Evolutionary conservation across 2,113 vertebrate genomes (phyloP).

Genomic region (Camelus bactrianus): DNA sequence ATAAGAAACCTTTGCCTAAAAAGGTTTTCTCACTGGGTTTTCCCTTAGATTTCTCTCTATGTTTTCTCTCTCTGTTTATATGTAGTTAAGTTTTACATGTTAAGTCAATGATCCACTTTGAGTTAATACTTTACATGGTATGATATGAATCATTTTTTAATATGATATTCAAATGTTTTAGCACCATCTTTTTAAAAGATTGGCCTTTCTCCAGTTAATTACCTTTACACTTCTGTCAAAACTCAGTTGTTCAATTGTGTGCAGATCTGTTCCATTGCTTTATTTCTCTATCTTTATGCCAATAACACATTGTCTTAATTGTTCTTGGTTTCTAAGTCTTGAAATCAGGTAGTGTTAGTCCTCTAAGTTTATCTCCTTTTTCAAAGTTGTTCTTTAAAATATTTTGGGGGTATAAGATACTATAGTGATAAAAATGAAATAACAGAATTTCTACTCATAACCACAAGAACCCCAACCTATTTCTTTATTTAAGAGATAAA

Average conservation of each 20-base stretch:
- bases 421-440: constrained; percentile 28
- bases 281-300: not conserved
- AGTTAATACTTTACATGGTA: constrained; percentile 3
- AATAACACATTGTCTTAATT: not conserved
- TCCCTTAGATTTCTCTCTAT: not conserved
- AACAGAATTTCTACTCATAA: not conserved
- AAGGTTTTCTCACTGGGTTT: not conserved
- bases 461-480: not conserved
- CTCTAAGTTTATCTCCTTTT: not conserved
- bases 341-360: not conserved
- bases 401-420: not conserved
- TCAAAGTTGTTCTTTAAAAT: not conserved
- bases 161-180: constrained; percentile 18
- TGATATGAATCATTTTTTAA: not conserved
- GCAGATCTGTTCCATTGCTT: not conserved
- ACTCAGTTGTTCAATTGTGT: not conserved
- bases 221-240: not conserved
- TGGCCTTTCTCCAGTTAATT: not conserved
- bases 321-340: not conserved
- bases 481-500: constrained; percentile 56
- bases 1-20: constrained; percentile 13
- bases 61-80: too few relatives aligned
- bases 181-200: not conserved
- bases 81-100: not conserved
- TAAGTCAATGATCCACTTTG: not conserved